Base-by-base conservation (phyloP, 1,140 invertebrate species). In the Drosophila tani region DNA sequence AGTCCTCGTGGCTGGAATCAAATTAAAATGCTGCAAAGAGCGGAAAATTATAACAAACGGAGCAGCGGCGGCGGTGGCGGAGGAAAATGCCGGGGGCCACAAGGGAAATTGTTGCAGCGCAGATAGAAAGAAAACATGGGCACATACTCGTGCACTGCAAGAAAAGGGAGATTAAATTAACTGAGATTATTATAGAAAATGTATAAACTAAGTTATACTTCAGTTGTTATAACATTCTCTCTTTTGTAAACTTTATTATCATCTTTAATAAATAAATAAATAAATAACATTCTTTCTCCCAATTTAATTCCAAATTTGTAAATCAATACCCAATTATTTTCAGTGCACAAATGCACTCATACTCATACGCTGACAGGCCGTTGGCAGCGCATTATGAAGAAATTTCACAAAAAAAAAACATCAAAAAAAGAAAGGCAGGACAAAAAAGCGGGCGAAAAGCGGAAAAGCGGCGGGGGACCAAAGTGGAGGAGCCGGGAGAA, bases 31-130 rank as follows among this genome's bases (percentile, higher is more conserved):
- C 83, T 87, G 83, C 70, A 87, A 87, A 83, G 65, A 83, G 77
- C 84, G 83, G 84, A 87, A 88, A 87, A 87, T 87, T 88, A 88
- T 87, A 78, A 70, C 80, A 87, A 87, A 83, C 83, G 80, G 55
- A 43, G 75, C 15, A 40, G 75, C 15, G 17, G 67, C 60, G 62
- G 71, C 15, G 17, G 67, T 57, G 62, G 71, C 32, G 56, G 15
- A 35, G 19, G 11, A 24, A 79, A 74, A 59, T 77, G 75, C 83
- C 67, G 46, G 67, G 50, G 83, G 83, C 75, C 83, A 82, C 79
- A 87, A 82, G 83, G 83, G 80, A 86, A 86, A 85, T 86, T 86
- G 82, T 82, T 75, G 81, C 81, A 87, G 70, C 67, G 75, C 64
- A 81, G 81, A 87, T 82, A 83, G 84, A 87, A 88, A 74, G 76